Evolutionary conservation across 2,888 invertebrate genomes (phyloP).

Genomic region (Linnaemya vulpina): DNA sequence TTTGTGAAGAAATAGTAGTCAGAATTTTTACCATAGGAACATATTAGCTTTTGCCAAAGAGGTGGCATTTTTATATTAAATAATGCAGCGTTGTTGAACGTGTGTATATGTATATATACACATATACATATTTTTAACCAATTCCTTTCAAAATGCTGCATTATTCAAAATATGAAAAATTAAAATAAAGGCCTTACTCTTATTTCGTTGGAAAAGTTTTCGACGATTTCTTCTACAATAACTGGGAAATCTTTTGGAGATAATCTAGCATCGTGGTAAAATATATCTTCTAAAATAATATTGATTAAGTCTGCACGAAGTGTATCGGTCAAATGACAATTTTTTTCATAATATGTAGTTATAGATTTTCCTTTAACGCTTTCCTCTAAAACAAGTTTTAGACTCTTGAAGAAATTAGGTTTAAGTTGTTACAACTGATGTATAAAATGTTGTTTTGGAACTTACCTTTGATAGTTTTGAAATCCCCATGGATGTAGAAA

Average conservation of each 20-base stretch:
- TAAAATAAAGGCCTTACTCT: conserved; percentile 12
- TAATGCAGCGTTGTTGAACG: too few relatives aligned
- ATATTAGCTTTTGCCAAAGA: too few relatives aligned
- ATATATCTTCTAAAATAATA: conserved; percentile 51
- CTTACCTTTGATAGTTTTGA: conserved; percentile 50
- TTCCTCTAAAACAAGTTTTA: conserved; percentile 23
- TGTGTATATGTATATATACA: not conserved
- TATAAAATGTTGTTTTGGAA: not conserved
- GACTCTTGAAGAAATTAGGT: conserved; percentile 8
- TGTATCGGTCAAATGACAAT: conserved; percentile 14
- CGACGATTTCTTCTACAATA: conserved; percentile 44
- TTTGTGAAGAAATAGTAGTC: too few relatives aligned
- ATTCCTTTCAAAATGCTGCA: too few relatives aligned
- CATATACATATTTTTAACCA: not conserved
- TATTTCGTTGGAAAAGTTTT: conserved; percentile 39
- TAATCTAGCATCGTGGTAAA: conserved; percentile 24
- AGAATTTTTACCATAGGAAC: too few relatives aligned
- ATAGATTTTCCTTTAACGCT: conserved; percentile 35
- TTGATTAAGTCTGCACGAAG: conserved; percentile 33
- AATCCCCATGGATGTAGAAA: conserved; percentile 12
- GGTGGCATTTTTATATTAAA: too few relatives aligned
- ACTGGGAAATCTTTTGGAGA: conserved; percentile 25
- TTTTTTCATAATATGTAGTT: conserved; percentile 18
- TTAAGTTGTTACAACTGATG: too few relatives aligned
- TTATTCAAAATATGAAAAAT: too few relatives aligned